phyloP scores from a whole-genome alignment of 2,797 vertebrate species.

The Tolypeutes matacus region DNA sequence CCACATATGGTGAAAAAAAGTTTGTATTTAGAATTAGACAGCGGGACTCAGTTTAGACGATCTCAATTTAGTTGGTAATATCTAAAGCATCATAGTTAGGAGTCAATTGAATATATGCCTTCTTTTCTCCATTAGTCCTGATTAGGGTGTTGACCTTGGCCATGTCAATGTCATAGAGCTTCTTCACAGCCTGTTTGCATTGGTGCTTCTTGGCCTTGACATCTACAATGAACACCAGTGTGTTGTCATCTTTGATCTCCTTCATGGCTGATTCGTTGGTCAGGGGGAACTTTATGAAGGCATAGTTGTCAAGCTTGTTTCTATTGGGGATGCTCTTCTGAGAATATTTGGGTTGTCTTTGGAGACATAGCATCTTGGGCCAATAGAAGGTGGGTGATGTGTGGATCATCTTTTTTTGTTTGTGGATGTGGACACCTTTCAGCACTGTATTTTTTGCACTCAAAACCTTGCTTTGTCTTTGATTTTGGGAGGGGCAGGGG shows the following conservation, averaged over 20 bases:
- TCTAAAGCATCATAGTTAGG: too few relatives aligned
- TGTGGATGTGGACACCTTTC: too few relatives aligned
- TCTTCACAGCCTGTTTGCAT: constrained; percentile 90
- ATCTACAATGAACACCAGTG: constrained; percentile 94
- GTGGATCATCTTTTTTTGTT: too few relatives aligned
- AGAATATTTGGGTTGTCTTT: constrained; percentile 95
- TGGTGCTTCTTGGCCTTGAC: constrained; percentile 96
- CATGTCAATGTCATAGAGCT: constrained; percentile 92
- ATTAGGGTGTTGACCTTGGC: constrained; percentile 93
- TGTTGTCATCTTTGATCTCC: constrained; percentile 91
- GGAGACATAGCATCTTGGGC: constrained; percentile 92
- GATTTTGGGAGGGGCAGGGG: too few relatives aligned
- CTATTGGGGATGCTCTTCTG: constrained; percentile 95
- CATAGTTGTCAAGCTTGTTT: constrained; percentile 94
- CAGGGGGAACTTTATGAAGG: constrained; percentile 93
- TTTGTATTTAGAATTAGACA: constrained; percentile 69
- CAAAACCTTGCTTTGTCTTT: too few relatives aligned
- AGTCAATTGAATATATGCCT: too few relatives aligned
- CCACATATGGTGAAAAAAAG: too few relatives aligned
- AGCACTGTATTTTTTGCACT: too few relatives aligned
- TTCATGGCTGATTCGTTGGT: constrained; percentile 89
- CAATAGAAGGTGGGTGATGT: too few relatives aligned
- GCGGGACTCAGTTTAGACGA: too few relatives aligned
- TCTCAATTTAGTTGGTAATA: too few relatives aligned
- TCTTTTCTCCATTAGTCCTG: constrained; percentile 95